Conservation (phyloP, 1,140 invertebrate genomes). For the Chelonus insularis region DNA sequence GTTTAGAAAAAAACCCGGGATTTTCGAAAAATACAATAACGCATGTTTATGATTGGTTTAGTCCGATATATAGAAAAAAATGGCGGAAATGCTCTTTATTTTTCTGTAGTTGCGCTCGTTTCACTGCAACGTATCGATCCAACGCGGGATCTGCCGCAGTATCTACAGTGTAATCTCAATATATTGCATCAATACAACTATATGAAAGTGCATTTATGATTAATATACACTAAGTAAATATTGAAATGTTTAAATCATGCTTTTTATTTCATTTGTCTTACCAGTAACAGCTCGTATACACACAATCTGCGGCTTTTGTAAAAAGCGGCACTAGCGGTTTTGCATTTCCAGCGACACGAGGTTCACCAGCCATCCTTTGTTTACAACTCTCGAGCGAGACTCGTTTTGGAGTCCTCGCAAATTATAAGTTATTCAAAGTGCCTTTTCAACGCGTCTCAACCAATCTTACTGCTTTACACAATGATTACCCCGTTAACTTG, state of each 20-base stretch:
- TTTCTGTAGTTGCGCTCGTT: conserved; percentile 15
- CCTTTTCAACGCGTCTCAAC: background rate
- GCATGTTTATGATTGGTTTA: too few relatives aligned
- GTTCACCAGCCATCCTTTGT: conserved; percentile 48
- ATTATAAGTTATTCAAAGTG: background rate
- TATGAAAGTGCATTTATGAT: background rate
- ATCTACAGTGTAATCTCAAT: conserved; percentile 28
- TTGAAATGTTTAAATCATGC: background rate
- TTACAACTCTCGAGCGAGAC: conserved; percentile 33
- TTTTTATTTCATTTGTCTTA: conserved; percentile 39
- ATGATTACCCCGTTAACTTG: background rate
- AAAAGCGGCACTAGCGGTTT: conserved; percentile 58
- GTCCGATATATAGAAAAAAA: conserved; percentile 6
- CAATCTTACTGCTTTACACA: background rate
- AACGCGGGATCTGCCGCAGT: conserved; percentile 44
- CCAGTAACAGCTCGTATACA: conserved; percentile 64
- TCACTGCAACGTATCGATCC: conserved; percentile 47
- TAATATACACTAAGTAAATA: background rate
- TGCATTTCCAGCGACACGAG: conserved; percentile 47
- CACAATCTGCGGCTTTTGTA: conserved; percentile 55
- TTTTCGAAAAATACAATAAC: too few relatives aligned
- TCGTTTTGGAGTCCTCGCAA: too few relatives aligned
- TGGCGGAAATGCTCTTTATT: conserved; percentile 24
- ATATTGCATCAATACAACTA: background rate
- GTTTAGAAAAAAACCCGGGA: too few relatives aligned